Conservation (phyloP, 2,797 vertebrate genomes). For the Sparidentex hasta region DNA sequence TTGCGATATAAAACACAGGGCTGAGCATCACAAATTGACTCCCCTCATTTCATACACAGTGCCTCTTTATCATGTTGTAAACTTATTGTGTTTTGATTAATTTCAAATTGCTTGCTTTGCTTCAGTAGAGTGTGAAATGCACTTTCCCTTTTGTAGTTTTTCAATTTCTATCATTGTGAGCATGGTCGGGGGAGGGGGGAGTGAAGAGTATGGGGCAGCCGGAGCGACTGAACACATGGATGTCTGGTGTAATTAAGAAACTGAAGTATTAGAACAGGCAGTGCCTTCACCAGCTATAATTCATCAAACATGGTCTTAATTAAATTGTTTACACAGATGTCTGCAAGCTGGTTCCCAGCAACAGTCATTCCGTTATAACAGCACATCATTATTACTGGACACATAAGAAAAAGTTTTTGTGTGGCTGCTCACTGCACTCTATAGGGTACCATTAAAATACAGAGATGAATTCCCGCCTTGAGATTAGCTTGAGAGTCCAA, state of each 20-base stretch:
- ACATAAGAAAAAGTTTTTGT: constrained; percentile 58
- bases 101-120: constrained; percentile 88
- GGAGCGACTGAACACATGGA: constrained; percentile 77
- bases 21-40: constrained; percentile 73
- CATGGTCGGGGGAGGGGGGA: constrained; percentile 32
- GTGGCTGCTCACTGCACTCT: constrained; percentile 37
- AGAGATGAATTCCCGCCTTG: constrained; percentile 35
- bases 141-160: constrained; percentile 86
- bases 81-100: constrained; percentile 89
- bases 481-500: constrained; percentile 49
- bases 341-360: constrained; percentile 71
- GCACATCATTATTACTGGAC: constrained; percentile 58
- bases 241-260: constrained; percentile 85
- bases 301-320: constrained; percentile 87
- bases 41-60: constrained; percentile 65
- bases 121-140: constrained; percentile 90
- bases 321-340: constrained; percentile 88
- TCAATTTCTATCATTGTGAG: constrained; percentile 85
- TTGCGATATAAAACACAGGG: constrained; percentile 38
- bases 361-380: constrained; percentile 69
- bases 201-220: constrained; percentile 52
- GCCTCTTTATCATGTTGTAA: constrained; percentile 86
- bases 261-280: constrained; percentile 82
- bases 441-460: constrained; percentile 20
- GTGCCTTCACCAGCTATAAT: constrained; percentile 81